Percentiles rank a stretch among this genome's conserved stretches.
These are phyloP conservation scores for Eristalis tenax DNA, from an alignment of 2,888 invertebrate species.

Conservation along the genomic window DNA sequence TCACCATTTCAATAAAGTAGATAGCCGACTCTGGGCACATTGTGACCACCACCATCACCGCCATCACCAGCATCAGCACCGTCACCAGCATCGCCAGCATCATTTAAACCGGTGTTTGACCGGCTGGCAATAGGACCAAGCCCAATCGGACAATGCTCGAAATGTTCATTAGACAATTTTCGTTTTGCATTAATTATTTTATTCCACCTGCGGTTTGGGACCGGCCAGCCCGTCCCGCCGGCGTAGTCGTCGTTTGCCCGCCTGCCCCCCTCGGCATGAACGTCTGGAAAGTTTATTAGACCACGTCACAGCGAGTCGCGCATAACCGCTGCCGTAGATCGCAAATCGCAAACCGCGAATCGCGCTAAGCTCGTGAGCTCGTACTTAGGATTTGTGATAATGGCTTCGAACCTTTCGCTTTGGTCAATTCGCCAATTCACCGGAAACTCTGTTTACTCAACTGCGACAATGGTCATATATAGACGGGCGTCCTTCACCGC, in stretches of 20 bases:
- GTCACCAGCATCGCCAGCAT: not conserved
- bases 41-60: constrained; percentile 21
- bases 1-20: constrained; percentile 70
- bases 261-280: constrained; percentile 15
- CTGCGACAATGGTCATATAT: constrained; percentile 61
- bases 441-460: constrained; percentile 67
- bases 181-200: constrained; percentile 71
- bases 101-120: constrained; percentile 41
- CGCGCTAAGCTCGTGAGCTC: constrained; percentile 61
- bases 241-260: not conserved
- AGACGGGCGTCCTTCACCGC: constrained; percentile 16
- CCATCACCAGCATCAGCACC: not conserved
- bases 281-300: constrained; percentile 65
- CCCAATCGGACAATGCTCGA: constrained; percentile 71
- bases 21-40: constrained; percentile 52
- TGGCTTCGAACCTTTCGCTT: constrained; percentile 66
- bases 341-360: constrained; percentile 39
- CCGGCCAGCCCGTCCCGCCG: not conserved
- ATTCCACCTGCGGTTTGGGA: constrained; percentile 64
- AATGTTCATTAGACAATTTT: constrained; percentile 72
- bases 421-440: constrained; percentile 52
- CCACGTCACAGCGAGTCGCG: constrained; percentile 51
- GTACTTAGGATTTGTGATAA: constrained; percentile 72
- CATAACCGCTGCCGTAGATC: not conserved
- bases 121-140: constrained; percentile 55